Conservation (phyloP, 2,113 vertebrate genomes). For the Cervus canadensis region DNA sequence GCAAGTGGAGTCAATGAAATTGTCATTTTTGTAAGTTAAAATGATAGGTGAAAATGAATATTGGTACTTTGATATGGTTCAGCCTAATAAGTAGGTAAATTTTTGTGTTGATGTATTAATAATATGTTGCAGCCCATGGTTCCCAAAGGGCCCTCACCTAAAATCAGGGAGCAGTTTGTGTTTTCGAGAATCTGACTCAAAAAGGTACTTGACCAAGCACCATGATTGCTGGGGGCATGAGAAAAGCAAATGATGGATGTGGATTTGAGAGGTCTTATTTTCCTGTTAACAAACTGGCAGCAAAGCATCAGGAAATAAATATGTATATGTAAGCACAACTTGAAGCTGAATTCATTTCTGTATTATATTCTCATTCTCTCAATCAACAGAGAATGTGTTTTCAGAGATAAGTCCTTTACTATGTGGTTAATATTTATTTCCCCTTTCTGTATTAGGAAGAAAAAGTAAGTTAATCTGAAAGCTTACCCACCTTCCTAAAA, state of each 20-base stretch:
- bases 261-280: neutral
- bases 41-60: neutral
- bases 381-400: constrained; percentile 38
- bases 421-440: constrained; percentile 59
- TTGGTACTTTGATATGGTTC: neutral
- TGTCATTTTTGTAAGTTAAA: neutral
- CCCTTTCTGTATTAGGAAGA: constrained; percentile 47
- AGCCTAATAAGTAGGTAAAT: neutral
- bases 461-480: constrained; percentile 45
- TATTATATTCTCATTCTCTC: constrained; percentile 52
- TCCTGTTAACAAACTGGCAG: constrained; percentile 30
- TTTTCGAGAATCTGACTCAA: constrained; percentile 25
- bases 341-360: constrained; percentile 57
- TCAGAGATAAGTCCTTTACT: constrained; percentile 36
- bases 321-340: constrained; percentile 49
- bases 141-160: neutral
- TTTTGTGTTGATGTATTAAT: neutral
- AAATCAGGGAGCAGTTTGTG: neutral
- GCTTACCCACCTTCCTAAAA: neutral
- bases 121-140: neutral
- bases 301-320: constrained; percentile 44
- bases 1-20: neutral
- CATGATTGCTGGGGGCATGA: neutral
- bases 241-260: neutral
- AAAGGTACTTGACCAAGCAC: neutral